Base-by-base conservation (phyloP, 1,140 invertebrate species). In the Pomacea maculata region DNA sequence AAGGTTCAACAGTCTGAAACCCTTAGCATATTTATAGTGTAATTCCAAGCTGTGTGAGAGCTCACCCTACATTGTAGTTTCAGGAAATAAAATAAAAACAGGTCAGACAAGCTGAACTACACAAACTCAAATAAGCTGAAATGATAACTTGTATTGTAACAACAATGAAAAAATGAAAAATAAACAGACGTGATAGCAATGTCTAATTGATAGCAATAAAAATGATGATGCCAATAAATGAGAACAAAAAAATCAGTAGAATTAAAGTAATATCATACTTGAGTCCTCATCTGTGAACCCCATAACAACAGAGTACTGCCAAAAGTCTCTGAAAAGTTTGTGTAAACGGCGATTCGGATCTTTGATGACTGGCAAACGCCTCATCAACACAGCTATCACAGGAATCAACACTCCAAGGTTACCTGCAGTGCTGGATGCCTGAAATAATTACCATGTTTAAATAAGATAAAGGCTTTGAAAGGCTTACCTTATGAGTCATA, bases 231-330 rank as follows among this genome's bases (percentile, higher is more conserved):
- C 19, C 19, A 6, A 21, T 67, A 17, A 72, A 72, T 29, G 9
- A 72, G 29, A 17, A 25, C 25, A 25, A 75, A 52, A 21, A 54
- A 54, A 11, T 45, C 17, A 75, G 19, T 52, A 5, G 19, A 45
- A 75, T 5, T 19, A 19, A 75, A 54, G 54, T 75, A 19, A 52
- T 19, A 6, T 45, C 34, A 45, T 45, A 45, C 34, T 95, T 89
- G 95, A 94, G 85, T 96, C 94, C 65, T 95, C 94, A 0, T 95
- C 94, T 5, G 97, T 97, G 90, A 99, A 99, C 45, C 97, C 98
- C 95, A 99, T 98, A 12, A 99, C 96, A n/a, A 99, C 97, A 89
- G 97, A 99, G 90, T 99, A 99, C 15, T 99, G 93, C 98, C 98
- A 99, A 90, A 99, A 99, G 91, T 99, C 98, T 87, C 97, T 94